Evolutionary conservation across 2,888 invertebrate species (phyloP).

Genomic region (Tinea semifulvella): DNA sequence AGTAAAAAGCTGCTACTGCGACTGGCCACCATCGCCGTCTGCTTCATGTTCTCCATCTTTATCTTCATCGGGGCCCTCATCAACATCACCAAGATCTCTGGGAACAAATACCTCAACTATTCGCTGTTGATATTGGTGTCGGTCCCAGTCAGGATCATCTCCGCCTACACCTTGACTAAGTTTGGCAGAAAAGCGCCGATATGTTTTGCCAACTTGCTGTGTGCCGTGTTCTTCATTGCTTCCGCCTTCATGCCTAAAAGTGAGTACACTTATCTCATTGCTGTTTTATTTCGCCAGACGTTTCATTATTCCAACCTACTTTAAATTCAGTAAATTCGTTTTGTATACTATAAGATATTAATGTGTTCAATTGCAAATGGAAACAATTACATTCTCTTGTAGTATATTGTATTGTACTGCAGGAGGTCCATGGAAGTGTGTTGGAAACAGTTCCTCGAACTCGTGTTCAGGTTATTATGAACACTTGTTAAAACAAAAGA

Average conservation of each 20-base stretch:
- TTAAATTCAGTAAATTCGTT: too few relatives aligned
- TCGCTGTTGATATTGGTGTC: constrained; percentile 71
- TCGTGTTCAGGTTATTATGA: too few relatives aligned
- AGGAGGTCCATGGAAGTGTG: too few relatives aligned
- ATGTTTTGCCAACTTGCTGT: constrained; percentile 47
- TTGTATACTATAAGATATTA: too few relatives aligned
- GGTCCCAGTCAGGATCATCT: constrained; percentile 66
- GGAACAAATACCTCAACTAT: constrained; percentile 81
- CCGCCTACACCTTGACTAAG: constrained; percentile 66
- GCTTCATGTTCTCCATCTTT: constrained; percentile 79
- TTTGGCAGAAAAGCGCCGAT: constrained; percentile 65
- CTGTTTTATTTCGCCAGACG: too few relatives aligned
- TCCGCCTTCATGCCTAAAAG: constrained; percentile 64
- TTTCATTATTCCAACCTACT: too few relatives aligned
- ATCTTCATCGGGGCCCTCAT: constrained; percentile 81
- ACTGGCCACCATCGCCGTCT: constrained; percentile 48
- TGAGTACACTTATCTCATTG: too few relatives aligned
- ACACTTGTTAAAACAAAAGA: too few relatives aligned
- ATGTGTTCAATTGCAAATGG: too few relatives aligned
- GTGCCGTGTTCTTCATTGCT: constrained; percentile 60
- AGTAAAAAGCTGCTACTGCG: constrained; percentile 42
- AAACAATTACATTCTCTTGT: too few relatives aligned
- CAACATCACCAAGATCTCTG: constrained; percentile 76
- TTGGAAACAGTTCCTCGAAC: too few relatives aligned
- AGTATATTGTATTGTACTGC: too few relatives aligned